Percentiles rank a stretch among this genome's conserved stretches.
These are phyloP conservation scores for Anticlea derivata DNA, from an alignment of 2,888 invertebrate genomes.

Conservation along the genomic window DNA sequence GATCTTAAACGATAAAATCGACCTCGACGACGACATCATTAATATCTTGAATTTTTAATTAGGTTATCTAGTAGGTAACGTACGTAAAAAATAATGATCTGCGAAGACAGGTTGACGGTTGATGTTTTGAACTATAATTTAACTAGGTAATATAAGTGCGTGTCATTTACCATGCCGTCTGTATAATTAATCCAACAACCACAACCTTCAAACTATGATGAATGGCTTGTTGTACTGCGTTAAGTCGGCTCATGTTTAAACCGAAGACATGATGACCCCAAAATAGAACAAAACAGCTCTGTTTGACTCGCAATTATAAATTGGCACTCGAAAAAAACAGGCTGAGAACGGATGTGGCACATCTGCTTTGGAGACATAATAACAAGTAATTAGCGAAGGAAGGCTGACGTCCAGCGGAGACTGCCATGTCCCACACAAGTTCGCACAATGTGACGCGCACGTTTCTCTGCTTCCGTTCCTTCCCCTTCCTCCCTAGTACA, in stretches of 20 bases:
- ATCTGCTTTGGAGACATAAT: constrained; percentile 77
- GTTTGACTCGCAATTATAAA: constrained; percentile 38
- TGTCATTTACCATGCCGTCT: constrained; percentile 44
- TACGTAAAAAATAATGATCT: constrained; percentile 18
- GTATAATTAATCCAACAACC: constrained; percentile 52
- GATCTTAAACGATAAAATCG: too few species aligned
- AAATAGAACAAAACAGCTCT: constrained; percentile 32
- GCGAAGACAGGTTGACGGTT: constrained; percentile 10
- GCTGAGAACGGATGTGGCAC: constrained; percentile 77
- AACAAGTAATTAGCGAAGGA: constrained; percentile 77
- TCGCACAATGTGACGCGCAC: constrained; percentile 81
- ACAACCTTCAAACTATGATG: constrained; percentile 44
- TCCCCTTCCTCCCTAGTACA: constrained; percentile 37
- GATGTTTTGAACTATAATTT: constrained; percentile 15
- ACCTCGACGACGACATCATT: too few species aligned
- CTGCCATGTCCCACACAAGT: constrained; percentile 45
- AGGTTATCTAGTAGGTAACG: too few species aligned
- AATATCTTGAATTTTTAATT: too few species aligned
- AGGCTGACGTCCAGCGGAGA: constrained; percentile 52
- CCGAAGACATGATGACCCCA: constrained; percentile 33
- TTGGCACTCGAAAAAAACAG: constrained; percentile 45
- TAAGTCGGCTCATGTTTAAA: constrained; percentile 27
- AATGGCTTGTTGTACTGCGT: constrained; percentile 35
- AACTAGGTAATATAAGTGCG: constrained; percentile 28
- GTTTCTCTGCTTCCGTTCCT: constrained; percentile 65